Percentiles rank a stretch among this genome's conserved stretches.
phyloP scores from a whole-genome alignment of 2,888 invertebrate species.

The Amphiduros pacificus region DNA sequence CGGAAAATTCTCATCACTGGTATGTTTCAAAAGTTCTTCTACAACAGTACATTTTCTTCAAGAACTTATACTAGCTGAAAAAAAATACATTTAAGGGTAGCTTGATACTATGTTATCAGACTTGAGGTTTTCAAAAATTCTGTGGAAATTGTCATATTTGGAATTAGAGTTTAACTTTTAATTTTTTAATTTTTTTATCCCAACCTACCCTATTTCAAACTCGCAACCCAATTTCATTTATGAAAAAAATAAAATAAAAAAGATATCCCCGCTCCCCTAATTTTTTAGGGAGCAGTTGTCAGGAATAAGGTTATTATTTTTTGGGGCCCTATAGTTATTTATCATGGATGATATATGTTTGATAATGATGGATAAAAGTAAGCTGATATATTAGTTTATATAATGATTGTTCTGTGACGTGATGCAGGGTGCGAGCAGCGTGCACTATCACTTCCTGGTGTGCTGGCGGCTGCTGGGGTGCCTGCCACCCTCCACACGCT shows the following conservation, averaged over 20 bases:
- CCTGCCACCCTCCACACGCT: constrained; percentile 85
- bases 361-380: neutral
- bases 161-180: too few species aligned
- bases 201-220: too few species aligned
- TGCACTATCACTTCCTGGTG: constrained; percentile 88
- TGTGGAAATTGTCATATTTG: too few species aligned
- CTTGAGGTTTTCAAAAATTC: too few species aligned
- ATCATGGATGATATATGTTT: neutral
- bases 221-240: too few species aligned
- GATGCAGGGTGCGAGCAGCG: constrained; percentile 67
- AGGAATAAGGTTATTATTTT: neutral
- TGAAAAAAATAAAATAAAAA: neutral
- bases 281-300: neutral
- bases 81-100: too few species aligned
- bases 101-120: too few species aligned
- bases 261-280: neutral
- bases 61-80: too few species aligned
- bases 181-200: too few species aligned
- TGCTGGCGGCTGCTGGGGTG: constrained; percentile 82
- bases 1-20: constrained; percentile 17
- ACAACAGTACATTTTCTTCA: too few species aligned
- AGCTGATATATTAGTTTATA: too few species aligned
- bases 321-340: neutral
- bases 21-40: too few species aligned
- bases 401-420: neutral